These are phyloP conservation scores for Tricholaema leucomelas DNA, from an alignment of 2,113 vertebrate species.

Conservation along the genomic window DNA sequence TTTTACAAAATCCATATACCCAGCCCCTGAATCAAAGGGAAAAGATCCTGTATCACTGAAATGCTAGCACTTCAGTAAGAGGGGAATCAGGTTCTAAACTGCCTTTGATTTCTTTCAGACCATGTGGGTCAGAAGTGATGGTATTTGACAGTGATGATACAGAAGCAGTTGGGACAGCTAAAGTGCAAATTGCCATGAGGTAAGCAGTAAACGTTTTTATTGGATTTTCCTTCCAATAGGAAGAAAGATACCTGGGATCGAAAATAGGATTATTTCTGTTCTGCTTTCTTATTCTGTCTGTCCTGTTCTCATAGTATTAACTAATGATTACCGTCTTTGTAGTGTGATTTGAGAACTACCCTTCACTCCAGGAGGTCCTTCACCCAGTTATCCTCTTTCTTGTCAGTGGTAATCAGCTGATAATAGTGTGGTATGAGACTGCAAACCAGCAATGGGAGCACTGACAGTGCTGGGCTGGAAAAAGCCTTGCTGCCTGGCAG, in stretches of 20 bases:
- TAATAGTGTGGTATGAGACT: background rate
- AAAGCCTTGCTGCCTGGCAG: background rate
- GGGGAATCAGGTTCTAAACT: background rate
- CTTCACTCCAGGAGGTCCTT: background rate
- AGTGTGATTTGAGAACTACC: background rate
- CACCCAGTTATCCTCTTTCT: background rate
- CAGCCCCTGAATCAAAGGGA: background rate
- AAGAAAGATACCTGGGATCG: background rate
- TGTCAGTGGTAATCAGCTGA: background rate
- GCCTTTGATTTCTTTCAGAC: constrained; percentile 59
- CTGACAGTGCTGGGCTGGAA: background rate
- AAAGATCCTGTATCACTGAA: background rate
- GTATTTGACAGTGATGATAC: constrained; percentile 80
- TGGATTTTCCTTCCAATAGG: background rate
- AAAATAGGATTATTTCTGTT: background rate
- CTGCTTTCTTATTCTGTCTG: background rate
- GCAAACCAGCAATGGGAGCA: background rate
- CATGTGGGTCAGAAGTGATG: constrained; percentile 56
- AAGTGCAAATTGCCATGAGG: constrained; percentile 90
- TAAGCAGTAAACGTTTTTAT: constrained; percentile 39
- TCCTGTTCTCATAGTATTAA: background rate
- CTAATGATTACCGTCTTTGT: background rate
- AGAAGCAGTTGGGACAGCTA: constrained; percentile 76
- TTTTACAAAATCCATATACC: constrained; percentile 11
- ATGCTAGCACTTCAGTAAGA: background rate